Base-by-base conservation (phyloP, 1,140 invertebrate species). In the Caenorhabditis remanei region DNA sequence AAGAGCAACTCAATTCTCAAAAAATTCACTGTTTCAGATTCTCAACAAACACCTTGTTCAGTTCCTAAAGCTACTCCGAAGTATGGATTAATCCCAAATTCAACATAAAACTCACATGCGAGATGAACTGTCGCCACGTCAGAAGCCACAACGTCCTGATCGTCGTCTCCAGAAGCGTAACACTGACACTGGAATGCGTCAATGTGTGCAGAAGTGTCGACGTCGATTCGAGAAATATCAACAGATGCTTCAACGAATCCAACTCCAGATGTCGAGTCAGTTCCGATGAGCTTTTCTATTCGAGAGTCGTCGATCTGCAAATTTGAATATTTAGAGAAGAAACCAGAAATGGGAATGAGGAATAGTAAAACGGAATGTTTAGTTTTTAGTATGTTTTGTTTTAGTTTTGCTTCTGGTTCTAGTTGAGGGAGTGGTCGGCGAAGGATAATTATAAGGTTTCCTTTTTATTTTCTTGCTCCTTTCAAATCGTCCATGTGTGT, bases 181-280 rank as follows among this genome's bases (percentile, higher is more conserved):
- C 91, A 92, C 87, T 91, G 90, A 63, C 91, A 92, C 48, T 86
- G 58, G 55, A 92, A 91, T 21, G 90, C 87, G n/a, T 88, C 90
- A n/a, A 90, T 56, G 63, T 91, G 88, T 16, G 75, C 87, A 24
- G 65, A 71, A 21, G 82, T 87, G 71, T 87, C 86, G 7, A 87
- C 86, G 65, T 87, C 65, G 55, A 82, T 90, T 61, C 91, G 88
- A 14, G 90, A 91, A 40, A 94, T 92, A 61, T 93, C 90, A 43
- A 93, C 91, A 67, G 90, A 92, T 24, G 92, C 91, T 75, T 92
- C 90, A 67, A 93, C 86, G 24, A 90, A 93, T 58, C 92, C 90
- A 19, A 89, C 88, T 7, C 90, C 85, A 32, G 90, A 92, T 14
- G 88, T 56, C n/a, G 90, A 90, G 87, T 93, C 93, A 9, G 85